A percentile compares a stretch with the other conserved stretches of the same genome.
phyloP scores from a whole-genome alignment of 2,797 vertebrate species.

The Clamator glandarius region DNA sequence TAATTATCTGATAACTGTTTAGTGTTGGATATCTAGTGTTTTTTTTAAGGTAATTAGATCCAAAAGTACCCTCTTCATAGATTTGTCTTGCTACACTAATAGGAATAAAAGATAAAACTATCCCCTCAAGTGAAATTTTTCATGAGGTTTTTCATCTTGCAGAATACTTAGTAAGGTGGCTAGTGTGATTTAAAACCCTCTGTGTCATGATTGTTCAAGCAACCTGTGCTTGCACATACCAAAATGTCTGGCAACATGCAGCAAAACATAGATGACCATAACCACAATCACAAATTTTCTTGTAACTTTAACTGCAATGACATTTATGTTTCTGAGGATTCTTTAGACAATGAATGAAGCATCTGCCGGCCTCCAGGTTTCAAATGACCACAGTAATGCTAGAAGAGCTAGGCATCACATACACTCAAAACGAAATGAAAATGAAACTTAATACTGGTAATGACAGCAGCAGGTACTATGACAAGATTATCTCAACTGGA shows the following conservation, averaged over 20 bases:
- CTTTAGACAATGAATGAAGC: not conserved
- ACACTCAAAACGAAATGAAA: conserved; percentile 35
- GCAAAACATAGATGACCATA: not conserved
- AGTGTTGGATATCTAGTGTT: not conserved
- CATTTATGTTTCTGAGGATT: not conserved
- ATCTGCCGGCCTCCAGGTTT: not conserved
- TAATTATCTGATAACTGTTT: not conserved
- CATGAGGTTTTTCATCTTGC: not conserved
- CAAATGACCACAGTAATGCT: not conserved
- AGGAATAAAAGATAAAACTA: not conserved
- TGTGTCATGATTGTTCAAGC: not conserved
- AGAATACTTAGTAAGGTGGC: not conserved
- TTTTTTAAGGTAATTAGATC: not conserved
- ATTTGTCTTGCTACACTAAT: not conserved
- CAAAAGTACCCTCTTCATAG: not conserved
- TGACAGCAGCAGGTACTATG: conserved; percentile 33
- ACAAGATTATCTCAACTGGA: conserved; percentile 45
- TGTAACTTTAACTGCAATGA: not conserved
- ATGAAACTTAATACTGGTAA: not conserved
- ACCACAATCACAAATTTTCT: not conserved
- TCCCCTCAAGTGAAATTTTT: not conserved
- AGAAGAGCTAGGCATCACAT: not conserved
- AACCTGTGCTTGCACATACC: not conserved
- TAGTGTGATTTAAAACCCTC: not conserved
- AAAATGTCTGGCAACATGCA: not conserved